Evolutionary conservation across 2,797 vertebrate species (phyloP).

Genomic region (Pangasius macronema): DNA sequence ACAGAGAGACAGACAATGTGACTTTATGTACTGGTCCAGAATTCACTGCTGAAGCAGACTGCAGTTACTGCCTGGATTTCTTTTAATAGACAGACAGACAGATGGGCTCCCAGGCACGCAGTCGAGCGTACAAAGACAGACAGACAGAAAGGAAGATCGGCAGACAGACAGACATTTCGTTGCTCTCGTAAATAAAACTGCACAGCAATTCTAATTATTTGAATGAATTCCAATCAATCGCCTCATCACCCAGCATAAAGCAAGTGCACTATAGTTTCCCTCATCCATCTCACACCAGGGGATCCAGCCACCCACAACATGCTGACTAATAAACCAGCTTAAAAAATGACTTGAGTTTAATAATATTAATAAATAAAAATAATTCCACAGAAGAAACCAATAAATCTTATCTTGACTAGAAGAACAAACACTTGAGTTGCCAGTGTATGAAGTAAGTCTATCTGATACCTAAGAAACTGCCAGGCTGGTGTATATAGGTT

Average conservation of each 20-base stretch:
- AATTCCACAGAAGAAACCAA: background rate
- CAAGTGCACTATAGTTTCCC: constrained; percentile 5
- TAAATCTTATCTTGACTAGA: background rate
- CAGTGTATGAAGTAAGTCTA: background rate
- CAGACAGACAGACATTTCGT: background rate
- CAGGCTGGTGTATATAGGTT: background rate
- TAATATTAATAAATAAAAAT: background rate
- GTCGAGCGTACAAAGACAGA: background rate
- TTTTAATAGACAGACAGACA: background rate
- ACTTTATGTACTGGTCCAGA: background rate
- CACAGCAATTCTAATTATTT: background rate
- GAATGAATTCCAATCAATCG: background rate
- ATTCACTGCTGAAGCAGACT: background rate
- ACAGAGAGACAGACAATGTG: background rate
- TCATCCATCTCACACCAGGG: constrained; percentile 8
- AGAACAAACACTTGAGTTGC: background rate
- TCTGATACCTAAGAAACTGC: background rate
- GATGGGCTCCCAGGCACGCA: background rate
- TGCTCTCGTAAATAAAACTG: constrained; percentile 3
- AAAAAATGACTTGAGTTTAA: background rate
- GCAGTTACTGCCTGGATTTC: background rate
- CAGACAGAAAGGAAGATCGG: background rate
- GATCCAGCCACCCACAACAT: background rate
- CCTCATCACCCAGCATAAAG: constrained; percentile 7
- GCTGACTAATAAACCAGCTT: constrained; percentile 9